Evolutionary conservation across 2,113 vertebrate genomes (phyloP), one percentile per base, ranked within the genome.

Genomic region (Perognathus longimembris): DNA sequence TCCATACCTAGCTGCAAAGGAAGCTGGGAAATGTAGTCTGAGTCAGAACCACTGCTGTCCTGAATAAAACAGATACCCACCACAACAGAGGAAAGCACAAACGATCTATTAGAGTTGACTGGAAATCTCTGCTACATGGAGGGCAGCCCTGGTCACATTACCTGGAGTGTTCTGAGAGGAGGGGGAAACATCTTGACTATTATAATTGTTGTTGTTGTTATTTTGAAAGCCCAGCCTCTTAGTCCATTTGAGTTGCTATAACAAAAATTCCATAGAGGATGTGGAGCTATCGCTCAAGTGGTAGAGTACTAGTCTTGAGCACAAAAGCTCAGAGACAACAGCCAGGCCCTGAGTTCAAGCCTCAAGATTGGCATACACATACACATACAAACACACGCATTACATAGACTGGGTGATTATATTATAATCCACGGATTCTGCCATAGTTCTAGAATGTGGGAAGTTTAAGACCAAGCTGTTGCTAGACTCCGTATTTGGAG

Each of bases 1-100:
- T 8, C 34, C 63, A 80, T 50, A 40, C 21, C 26, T 85, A 38
- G 10, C 79, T 80, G 42, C 79, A 92, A 50, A 61, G 83, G n/a
- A 57, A 12, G 7, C 76, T 94, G 96, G 94, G 91, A 61, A 82
- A 92, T 90, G 94, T 86, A 93, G 90, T 92, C 61, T 64, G 30
- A 70, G 15, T 34, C 42, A 66, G 32, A 82, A 30, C 24, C 3
- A 12, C 24, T 26, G 36, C 75, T 79, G 12, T 32, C 15, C 30
- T 34, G 28, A 90, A 6, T 79, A 66, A 85, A 82, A 40, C 28
- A 0, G 50, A 28, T 61, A 79, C 30, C 30, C 88, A 61, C 67
- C 59, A 20, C 54, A 69, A 20, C 74, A n/a, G 70, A 85, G 54
- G 20, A 89, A 95, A 87, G 40, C 64, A n/a, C 2, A 21, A 75